Percentiles rank a stretch among this genome's conserved stretches.
phyloP scores from a whole-genome alignment of 2,888 invertebrate species.

The Hydriomena furcata region DNA sequence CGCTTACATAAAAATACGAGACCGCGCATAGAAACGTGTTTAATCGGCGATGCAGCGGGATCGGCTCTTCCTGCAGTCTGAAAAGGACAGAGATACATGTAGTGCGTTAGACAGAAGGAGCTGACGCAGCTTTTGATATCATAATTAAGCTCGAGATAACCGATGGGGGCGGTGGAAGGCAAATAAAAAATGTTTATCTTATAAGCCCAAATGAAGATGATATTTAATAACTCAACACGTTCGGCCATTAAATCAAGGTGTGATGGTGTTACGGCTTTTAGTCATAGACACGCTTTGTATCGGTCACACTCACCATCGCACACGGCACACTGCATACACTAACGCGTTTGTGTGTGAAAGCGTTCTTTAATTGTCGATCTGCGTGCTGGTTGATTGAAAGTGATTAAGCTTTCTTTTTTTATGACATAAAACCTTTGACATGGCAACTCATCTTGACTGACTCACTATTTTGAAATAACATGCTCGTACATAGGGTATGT shows the following conservation, averaged over 20 bases:
- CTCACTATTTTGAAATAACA: no score
- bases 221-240: conserved; percentile 67
- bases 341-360: conserved; percentile 43
- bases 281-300: conserved; percentile 46
- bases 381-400: conserved; percentile 33
- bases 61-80: conserved; percentile 57
- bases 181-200: conserved; percentile 75
- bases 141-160: conserved; percentile 68
- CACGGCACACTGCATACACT: conserved; percentile 41
- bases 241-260: conserved; percentile 61
- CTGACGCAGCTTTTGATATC: conserved; percentile 77
- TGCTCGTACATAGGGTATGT: no score
- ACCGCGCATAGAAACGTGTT: conserved; percentile 80
- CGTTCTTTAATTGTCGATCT: conserved; percentile 38
- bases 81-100: conserved; percentile 53
- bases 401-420: conserved; percentile 36
- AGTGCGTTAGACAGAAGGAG: conserved; percentile 54
- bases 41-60: conserved; percentile 68
- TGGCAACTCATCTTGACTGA: conserved; percentile 12
- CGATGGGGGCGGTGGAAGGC: conserved; percentile 48
- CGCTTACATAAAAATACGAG: conserved; percentile 70
- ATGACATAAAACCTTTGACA: conserved; percentile 33
- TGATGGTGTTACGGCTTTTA: conserved; percentile 41
- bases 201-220: conserved; percentile 64
- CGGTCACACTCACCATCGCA: conserved; percentile 38